A percentile compares a stretch with the other conserved stretches of the same genome.
Conservation (phyloP, 2,888 invertebrate genomes). For the Venusia cambrica region DNA sequence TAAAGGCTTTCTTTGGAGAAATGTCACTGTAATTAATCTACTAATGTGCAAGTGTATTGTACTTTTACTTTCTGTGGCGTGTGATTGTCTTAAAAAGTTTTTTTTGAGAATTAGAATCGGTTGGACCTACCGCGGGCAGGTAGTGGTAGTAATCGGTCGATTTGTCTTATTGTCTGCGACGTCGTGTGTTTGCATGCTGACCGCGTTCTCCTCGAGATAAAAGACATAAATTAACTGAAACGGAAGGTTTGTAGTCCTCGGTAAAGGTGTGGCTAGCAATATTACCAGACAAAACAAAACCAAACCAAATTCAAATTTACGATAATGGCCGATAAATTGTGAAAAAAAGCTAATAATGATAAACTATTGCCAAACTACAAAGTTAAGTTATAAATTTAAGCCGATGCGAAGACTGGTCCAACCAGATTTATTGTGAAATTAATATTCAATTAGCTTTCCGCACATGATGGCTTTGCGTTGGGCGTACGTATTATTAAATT, state of each 20-base stretch:
- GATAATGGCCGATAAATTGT: constrained; percentile 38
- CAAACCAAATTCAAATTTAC: constrained; percentile 26
- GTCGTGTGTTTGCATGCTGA: constrained; percentile 75
- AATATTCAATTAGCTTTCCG: constrained; percentile 81
- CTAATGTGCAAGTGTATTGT: constrained; percentile 56
- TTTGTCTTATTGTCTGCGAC: constrained; percentile 77
- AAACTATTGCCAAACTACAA: constrained; percentile 42
- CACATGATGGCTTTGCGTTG: constrained; percentile 74
- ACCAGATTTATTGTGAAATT: constrained; percentile 78
- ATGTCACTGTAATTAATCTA: constrained; percentile 70
- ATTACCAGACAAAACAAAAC: constrained; percentile 46
- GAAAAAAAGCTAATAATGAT: constrained; percentile 40
- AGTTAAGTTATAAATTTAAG: constrained; percentile 70
- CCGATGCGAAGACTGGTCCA: constrained; percentile 56
- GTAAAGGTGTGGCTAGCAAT: constrained; percentile 60
- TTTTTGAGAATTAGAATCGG: constrained; percentile 60
- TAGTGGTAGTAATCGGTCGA: constrained; percentile 75
- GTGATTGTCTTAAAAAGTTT: constrained; percentile 51
- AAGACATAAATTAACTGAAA: constrained; percentile 75
- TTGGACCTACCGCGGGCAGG: constrained; percentile 69
- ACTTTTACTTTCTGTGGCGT: constrained; percentile 71
- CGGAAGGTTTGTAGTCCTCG: constrained; percentile 72
- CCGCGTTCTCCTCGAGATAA: constrained; percentile 76
- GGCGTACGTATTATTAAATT: constrained; percentile 78
- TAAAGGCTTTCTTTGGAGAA: constrained; percentile 59